Conservation (phyloP, 2,113 vertebrate species). For the Lucifuga dentata region DNA sequence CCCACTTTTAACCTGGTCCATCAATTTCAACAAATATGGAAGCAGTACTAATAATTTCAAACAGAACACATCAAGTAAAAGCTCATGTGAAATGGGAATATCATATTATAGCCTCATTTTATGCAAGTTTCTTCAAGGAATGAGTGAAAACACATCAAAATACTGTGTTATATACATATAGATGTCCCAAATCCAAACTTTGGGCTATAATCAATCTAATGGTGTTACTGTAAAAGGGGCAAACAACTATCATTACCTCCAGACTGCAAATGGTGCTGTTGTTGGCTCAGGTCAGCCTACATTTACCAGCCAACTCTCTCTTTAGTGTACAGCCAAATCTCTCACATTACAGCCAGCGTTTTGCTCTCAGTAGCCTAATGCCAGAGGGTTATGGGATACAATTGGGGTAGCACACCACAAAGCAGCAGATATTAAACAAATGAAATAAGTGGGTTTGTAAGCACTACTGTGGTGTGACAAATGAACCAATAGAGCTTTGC, state of each 20-base stretch:
- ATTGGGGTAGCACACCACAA: constrained; percentile 44
- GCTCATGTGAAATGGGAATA: not conserved
- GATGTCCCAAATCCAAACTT: constrained; percentile 22
- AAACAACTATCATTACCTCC: constrained; percentile 61
- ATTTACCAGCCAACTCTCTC: constrained; percentile 53
- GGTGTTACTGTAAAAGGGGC: constrained; percentile 24
- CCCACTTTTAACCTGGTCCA: not conserved
- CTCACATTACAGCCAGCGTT: constrained; percentile 62
- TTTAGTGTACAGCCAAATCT: constrained; percentile 62
- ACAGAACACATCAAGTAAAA: not conserved
- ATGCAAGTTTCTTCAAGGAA: not conserved
- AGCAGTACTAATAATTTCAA: constrained; percentile 17
- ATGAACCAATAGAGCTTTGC: constrained; percentile 61
- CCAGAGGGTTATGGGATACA: constrained; percentile 45
- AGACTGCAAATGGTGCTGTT: constrained; percentile 69
- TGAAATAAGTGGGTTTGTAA: constrained; percentile 65
- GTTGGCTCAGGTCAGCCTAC: constrained; percentile 49
- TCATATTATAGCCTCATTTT: constrained; percentile 12
- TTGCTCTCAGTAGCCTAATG: constrained; percentile 45
- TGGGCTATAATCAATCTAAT: constrained; percentile 46
- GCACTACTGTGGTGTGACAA: constrained; percentile 62
- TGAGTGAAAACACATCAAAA: not conserved
- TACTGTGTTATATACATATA: constrained; percentile 3
- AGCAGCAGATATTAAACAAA: constrained; percentile 62
- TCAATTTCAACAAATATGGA: too few species aligned